Base-by-base conservation (phyloP, 2,888 invertebrate genomes). In the Cylloceria caligata region DNA sequence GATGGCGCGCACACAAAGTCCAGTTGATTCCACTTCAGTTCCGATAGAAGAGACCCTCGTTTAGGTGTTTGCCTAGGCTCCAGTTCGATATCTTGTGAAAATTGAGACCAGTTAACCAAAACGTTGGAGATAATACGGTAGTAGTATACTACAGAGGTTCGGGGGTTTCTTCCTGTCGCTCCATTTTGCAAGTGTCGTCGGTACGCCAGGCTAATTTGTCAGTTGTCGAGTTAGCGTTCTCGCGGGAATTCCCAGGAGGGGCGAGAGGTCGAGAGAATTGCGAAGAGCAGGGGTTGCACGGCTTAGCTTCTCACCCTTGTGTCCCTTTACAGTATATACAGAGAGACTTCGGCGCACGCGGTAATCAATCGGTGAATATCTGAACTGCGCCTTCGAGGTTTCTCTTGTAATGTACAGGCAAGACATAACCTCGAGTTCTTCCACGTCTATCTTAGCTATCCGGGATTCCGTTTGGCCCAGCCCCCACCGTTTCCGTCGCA, bases 111-210 rank as follows among this genome's bases (percentile, higher is more conserved):
- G 87, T 85, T 88, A 89, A 88, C 87, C 88, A 88, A 88, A 90
- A 89, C 85, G 65, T 27, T 9, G 76, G 73, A 67, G 64, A 62
- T 81, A 57, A 67, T 47, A 80, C 77, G 67, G 64, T 62, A 60
- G 72, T 75, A 4, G 55, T 57, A 7, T 30, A 71, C 39, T 45
- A 27, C 21, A 30, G 49, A 36, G 24, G 55, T 30, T 49, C 60
- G 42, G 21, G 80, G 83, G 86, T 86, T 86, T 83, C 88, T 88
- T 88, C 89, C 88, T 91, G 91, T 92, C 91, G 90, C 91, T 91
- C 92, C 91, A 93, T 93, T 93, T 93, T 89, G 91, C 92, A 93
- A 92, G 92, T 93, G 92, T 93, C 92, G 92, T 92, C 92, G 92
- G 90, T 88, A 90, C 89, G 90, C 91, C 87, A 87, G 90, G 90